Conservation (phyloP, 1,140 invertebrate genomes). For the Heliconius melpomene region DNA sequence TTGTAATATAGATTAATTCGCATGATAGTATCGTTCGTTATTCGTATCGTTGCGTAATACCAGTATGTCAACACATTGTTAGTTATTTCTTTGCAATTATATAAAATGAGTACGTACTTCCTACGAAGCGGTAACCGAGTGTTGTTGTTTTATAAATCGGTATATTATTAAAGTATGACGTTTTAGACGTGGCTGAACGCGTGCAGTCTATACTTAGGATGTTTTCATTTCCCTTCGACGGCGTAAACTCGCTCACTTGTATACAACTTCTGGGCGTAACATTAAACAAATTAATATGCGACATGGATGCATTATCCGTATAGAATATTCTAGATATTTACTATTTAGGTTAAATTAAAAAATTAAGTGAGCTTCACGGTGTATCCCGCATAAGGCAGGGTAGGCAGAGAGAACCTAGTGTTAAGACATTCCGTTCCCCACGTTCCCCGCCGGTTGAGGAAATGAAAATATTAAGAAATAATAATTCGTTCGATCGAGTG, state of each 20-base stretch:
- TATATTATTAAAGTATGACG: slow-evolving; percentile 41
- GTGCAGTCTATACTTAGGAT: slow-evolving; percentile 52
- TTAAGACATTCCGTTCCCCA: no score
- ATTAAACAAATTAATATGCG: slow-evolving; percentile 22
- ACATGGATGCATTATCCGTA: neutral
- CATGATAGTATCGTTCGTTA: no score
- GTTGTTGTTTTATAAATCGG: slow-evolving; percentile 34
- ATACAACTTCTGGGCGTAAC: slow-evolving; percentile 29
- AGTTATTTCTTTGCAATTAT: neutral
- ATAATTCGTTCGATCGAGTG: no score
- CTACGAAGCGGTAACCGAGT: slow-evolving; percentile 19
- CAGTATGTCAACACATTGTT: neutral
- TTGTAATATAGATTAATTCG: neutral
- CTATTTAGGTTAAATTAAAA: neutral
- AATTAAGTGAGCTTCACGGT: no score
- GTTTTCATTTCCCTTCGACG: slow-evolving; percentile 54
- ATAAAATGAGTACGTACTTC: neutral
- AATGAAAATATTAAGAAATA: no score
- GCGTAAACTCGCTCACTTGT: slow-evolving; percentile 45
- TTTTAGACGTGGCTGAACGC: slow-evolving; percentile 29
- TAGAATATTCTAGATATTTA: neutral
- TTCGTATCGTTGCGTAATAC: neutral
- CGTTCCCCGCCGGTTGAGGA: no score
- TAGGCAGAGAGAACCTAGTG: no score
- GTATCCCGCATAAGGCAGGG: no score